Base-by-base conservation (phyloP, 2,797 vertebrate genomes). In the Chelon labrosus region DNA sequence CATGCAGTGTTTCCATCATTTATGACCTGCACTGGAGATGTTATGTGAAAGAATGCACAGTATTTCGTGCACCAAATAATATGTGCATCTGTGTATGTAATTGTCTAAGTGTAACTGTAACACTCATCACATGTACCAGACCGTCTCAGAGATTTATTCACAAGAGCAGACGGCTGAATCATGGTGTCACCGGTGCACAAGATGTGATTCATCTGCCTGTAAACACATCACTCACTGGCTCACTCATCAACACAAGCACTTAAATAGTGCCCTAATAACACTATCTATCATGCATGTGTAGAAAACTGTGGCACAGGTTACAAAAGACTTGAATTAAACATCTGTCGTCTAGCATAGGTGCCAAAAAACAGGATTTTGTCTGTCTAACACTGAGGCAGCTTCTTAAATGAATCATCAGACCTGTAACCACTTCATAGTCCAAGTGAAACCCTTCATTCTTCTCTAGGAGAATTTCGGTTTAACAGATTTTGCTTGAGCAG, bases 351-450 rank as follows among this genome's bases (percentile, higher is more conserved):
- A 55, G 57, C 31, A 62, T 58, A 79, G 58, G 50, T 75, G 67
- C 37, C 50, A 74, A 54, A 63, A 79, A 25, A 10, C 19, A 27
- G 25, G 25, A 27, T 27, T 27, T 27, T 27, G 25, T 27, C 25
- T 27, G 25, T 27, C 25, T 27, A 27, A 27, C 25, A 27, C 75
- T 64, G 70, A 62, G 41, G 57, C 77, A 72, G 66, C 59, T 76
- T 82, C 68, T 79, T 58, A 76, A 70, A 75, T 67, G 41, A 56
- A 75, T 81, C 66, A 69, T 80, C 63, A 80, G 82, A 86, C 80
- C 78, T 80, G 62, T 66, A 77, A 86, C 54, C 79, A 39, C 81
- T 52, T 62, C 16, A 6, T 7, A 47, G 54, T 16, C n/a, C 20
- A 77, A 51, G 59, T 79, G 83, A 61, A 90, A 71, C 70, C 73